phyloP scores from a whole-genome alignment of 35 echinoderm and acorn worm species.

The Diadema setosum region DNA sequence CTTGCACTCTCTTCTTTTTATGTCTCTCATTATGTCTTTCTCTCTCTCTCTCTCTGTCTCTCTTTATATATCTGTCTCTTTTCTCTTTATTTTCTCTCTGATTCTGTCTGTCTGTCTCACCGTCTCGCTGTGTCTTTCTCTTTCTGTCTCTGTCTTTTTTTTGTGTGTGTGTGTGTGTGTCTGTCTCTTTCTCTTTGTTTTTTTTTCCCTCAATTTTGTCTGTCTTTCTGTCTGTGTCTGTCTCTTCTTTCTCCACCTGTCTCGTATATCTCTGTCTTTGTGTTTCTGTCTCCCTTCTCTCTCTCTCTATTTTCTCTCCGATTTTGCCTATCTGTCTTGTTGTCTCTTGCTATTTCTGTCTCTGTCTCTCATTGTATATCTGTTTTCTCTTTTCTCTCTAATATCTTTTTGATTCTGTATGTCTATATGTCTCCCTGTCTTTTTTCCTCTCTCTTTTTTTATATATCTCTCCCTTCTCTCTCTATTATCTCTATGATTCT shows the following conservation, averaged over 20 bases:
- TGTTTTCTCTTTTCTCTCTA: background rate
- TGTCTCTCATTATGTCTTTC: no score
- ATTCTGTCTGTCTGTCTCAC: background rate
- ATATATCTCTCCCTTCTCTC: background rate
- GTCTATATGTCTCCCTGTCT: background rate
- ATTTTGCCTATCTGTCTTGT: no score
- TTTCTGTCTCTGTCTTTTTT: background rate
- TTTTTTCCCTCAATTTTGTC: background rate
- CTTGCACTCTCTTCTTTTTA: no score
- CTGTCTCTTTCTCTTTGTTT: background rate
- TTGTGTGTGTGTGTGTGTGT: background rate
- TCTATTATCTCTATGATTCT: background rate
- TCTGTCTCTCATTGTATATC: background rate
- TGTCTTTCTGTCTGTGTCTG: background rate
- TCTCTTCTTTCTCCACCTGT: background rate
- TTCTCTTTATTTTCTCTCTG: no score
- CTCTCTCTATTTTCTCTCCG: no score
- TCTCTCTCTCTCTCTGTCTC: no score
- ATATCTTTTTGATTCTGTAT: background rate
- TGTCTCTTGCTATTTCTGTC: no score
- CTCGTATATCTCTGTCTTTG: no score
- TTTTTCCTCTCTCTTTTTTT: background rate
- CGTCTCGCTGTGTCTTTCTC: no score
- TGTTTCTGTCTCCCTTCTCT: no score
- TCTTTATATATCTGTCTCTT: no score